Conservation (phyloP, 2,888 invertebrate species). For the Ornithoptera alexandrae region DNA sequence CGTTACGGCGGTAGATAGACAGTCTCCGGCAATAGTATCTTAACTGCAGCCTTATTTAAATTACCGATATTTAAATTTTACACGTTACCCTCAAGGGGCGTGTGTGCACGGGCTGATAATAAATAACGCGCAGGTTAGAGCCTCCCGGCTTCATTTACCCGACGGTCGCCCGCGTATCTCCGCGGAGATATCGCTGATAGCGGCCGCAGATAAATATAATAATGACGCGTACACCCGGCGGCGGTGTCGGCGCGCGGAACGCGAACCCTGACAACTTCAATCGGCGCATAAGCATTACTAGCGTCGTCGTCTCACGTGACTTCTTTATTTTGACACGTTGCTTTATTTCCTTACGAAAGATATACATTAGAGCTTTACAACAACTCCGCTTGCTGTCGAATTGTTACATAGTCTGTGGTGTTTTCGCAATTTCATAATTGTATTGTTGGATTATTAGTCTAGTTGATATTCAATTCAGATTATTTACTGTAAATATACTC, state of each 20-base stretch:
- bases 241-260: constrained; percentile 30
- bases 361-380: too few relatives aligned
- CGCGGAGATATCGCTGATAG: constrained; percentile 64
- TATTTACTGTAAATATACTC: too few relatives aligned
- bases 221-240: constrained; percentile 58
- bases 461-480: too few relatives aligned
- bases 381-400: too few relatives aligned
- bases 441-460: too few relatives aligned
- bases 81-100: constrained; percentile 33
- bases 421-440: too few relatives aligned
- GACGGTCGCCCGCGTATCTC: constrained; percentile 54
- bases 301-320: not conserved
- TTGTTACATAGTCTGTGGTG: too few relatives aligned
- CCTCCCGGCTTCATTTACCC: constrained; percentile 61
- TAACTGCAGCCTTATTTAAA: not conserved
- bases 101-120: constrained; percentile 19
- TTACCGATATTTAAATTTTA: constrained; percentile 2
- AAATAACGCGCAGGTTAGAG: constrained; percentile 26
- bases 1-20: too few relatives aligned
- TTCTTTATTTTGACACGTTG: not conserved
- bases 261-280: constrained; percentile 20
- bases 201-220: constrained; percentile 69
- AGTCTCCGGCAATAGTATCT: too few relatives aligned
- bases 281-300: not conserved
- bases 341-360: not conserved